Percentiles rank a stretch among this genome's conserved stretches.
phyloP scores from a whole-genome alignment of 1,140 invertebrate genomes.

The Dendrolimus kikuchii region DNA sequence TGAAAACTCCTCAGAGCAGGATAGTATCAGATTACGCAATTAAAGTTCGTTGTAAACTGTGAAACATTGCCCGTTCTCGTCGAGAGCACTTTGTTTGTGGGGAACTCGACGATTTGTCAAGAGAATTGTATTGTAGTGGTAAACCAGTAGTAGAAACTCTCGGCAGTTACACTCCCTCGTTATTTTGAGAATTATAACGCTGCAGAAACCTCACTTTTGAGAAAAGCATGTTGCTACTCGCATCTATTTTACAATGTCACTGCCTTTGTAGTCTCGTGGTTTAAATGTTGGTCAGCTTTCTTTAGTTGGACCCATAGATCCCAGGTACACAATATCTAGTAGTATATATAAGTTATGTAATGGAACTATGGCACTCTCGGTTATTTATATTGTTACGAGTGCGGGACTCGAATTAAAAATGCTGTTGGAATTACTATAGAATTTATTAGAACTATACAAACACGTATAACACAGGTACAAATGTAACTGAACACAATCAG shows the following conservation, averaged over 20 bases:
- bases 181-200: constrained; percentile 2
- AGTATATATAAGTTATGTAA: no score
- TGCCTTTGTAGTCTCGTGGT: neutral
- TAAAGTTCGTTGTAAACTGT: constrained; percentile 18
- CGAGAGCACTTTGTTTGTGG: constrained; percentile 19
- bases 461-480: no score
- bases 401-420: no score
- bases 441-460: no score
- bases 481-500: no score
- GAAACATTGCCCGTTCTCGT: constrained; percentile 13
- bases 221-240: neutral
- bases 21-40: constrained; percentile 20
- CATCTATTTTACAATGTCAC: neutral
- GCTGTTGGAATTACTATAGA: no score
- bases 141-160: constrained; percentile 4
- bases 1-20: constrained; percentile 9
- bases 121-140: constrained; percentile 14
- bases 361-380: no score
- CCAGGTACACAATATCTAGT: no score
- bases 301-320: no score
- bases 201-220: neutral
- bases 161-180: constrained; percentile 1
- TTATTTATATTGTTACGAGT: no score
- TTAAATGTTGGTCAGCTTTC: no score
- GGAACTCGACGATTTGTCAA: constrained; percentile 13